Percentiles rank a stretch among this genome's conserved stretches.
phyloP scores from a whole-genome alignment of 2,888 invertebrate genomes.

The Melikaiella ostensackeni region DNA sequence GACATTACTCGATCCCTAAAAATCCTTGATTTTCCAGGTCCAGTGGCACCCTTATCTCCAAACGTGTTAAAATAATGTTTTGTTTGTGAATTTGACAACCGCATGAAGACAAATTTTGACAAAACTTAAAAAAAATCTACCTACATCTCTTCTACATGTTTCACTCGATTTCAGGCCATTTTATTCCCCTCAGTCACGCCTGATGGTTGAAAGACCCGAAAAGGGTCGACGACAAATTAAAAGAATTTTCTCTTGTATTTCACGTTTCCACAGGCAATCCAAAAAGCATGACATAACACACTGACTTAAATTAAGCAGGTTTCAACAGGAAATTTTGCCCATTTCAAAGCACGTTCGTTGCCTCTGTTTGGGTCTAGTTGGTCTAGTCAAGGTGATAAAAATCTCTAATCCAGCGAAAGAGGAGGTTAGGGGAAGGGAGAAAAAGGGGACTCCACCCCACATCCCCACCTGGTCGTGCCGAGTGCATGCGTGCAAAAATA shows the following conservation, averaged over 20 bases:
- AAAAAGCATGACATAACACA: conserved; percentile 32
- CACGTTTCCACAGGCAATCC: too few relatives aligned
- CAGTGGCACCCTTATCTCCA: background rate
- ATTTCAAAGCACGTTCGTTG: conserved; percentile 1
- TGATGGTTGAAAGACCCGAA: background rate
- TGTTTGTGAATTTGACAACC: background rate
- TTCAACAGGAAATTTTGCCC: background rate
- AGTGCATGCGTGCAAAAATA: conserved; percentile 53
- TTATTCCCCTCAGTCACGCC: background rate
- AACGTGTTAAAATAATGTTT: background rate
- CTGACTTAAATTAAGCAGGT: background rate
- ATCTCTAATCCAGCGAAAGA: conserved; percentile 31
- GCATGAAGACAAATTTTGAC: background rate
- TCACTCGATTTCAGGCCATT: background rate
- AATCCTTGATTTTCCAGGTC: background rate
- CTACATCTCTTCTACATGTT: background rate
- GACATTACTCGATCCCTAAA: background rate
- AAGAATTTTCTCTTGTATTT: background rate
- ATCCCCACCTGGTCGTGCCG: conserved; percentile 53
- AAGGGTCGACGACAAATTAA: background rate
- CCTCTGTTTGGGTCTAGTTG: background rate
- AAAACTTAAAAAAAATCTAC: background rate
- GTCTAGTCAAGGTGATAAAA: conserved; percentile 26
- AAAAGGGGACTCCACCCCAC: conserved; percentile 50
- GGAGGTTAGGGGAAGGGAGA: conserved; percentile 52